phyloP scores from a whole-genome alignment of 2,113 vertebrate species.

The Trogon melanurus region DNA sequence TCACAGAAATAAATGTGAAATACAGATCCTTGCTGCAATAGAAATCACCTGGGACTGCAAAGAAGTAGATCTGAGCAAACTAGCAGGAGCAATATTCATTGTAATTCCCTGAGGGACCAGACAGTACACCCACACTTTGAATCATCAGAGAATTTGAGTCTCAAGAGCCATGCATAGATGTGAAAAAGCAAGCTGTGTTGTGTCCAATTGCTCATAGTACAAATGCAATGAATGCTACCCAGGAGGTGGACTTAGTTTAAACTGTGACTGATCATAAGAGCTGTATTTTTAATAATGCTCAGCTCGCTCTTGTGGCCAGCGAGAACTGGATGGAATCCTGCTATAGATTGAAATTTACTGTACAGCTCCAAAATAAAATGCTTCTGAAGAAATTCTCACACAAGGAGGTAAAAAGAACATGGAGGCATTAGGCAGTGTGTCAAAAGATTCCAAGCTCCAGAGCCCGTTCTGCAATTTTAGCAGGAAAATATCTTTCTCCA shows the following conservation, averaged over 20 bases:
- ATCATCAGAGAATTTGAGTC: neutral
- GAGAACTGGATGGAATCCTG: neutral
- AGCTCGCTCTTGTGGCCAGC: neutral
- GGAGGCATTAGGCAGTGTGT: neutral
- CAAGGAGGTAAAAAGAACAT: neutral
- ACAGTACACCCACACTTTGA: neutral
- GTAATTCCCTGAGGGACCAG: neutral
- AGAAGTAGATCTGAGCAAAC: neutral
- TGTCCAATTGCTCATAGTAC: neutral
- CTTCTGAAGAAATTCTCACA: neutral
- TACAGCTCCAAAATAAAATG: neutral
- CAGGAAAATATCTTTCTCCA: neutral
- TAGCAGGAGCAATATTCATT: neutral
- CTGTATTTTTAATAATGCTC: neutral
- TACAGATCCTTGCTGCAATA: neutral
- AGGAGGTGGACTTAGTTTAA: neutral
- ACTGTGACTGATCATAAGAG: neutral
- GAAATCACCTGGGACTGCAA: neutral
- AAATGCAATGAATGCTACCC: neutral
- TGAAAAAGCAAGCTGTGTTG: neutral
- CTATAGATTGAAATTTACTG: neutral
- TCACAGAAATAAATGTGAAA: slow-evolving; percentile 16
- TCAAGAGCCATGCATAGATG: neutral
- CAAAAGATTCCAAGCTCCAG: neutral
- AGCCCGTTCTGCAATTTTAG: neutral